Percentiles rank a stretch among this genome's conserved stretches.
These are phyloP conservation scores for Sebastes iracundus DNA, from an alignment of 2,797 vertebrate species.

Conservation along the genomic window DNA sequence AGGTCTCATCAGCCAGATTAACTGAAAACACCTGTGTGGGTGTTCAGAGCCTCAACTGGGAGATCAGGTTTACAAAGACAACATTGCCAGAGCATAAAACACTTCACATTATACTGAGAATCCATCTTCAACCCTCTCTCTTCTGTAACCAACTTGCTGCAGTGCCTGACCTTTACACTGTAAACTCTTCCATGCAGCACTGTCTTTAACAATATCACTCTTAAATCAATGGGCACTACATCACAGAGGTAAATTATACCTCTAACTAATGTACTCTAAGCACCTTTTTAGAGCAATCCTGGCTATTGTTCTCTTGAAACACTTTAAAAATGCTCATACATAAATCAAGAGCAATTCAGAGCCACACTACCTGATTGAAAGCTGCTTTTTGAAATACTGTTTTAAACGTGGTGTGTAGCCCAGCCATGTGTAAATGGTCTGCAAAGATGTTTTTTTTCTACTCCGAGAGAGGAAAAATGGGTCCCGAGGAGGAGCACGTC, in stretches of 20 bases:
- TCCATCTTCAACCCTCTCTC: background rate
- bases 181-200: background rate
- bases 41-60: too few species aligned
- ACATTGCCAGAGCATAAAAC: too few species aligned
- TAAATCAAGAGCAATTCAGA: background rate
- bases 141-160: background rate
- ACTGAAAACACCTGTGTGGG: too few species aligned
- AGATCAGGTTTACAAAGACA: too few species aligned
- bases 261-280: background rate
- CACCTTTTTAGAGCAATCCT: background rate
- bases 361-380: background rate
- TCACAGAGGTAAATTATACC: background rate
- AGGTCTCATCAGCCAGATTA: too few species aligned
- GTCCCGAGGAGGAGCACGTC: background rate
- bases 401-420: background rate
- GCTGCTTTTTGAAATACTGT: background rate
- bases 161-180: background rate
- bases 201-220: background rate
- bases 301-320: background rate
- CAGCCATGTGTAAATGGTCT: background rate
- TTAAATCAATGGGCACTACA: background rate
- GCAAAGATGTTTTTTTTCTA: background rate
- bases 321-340: background rate
- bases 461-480: slow-evolving; percentile 1
- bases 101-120: background rate